Percentiles rank a stretch among this genome's conserved stretches.
Conservation (phyloP, 2,113 vertebrate species). For the Microtus montanus region DNA sequence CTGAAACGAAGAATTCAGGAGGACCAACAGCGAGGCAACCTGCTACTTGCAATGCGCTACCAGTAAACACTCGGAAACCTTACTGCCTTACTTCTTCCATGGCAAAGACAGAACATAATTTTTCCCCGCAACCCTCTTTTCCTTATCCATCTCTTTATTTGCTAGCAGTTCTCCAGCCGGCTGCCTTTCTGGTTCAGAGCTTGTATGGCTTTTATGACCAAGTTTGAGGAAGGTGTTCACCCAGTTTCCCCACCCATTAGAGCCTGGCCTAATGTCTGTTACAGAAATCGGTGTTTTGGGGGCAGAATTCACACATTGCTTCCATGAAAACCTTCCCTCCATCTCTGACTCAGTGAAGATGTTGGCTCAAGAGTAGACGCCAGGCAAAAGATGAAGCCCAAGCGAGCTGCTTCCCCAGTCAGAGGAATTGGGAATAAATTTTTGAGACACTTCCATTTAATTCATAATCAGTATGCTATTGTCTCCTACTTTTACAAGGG, state of each 20-base stretch:
- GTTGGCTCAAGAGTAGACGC: background rate
- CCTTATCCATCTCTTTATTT: background rate
- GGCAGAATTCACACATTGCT: background rate
- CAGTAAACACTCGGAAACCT: background rate
- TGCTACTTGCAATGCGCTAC: background rate
- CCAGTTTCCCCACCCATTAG: background rate
- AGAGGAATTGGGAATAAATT: background rate
- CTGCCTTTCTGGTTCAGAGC: background rate
- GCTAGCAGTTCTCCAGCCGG: background rate
- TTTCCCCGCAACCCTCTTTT: background rate
- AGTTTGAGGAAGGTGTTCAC: background rate
- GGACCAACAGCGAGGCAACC: background rate
- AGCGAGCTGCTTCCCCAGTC: background rate
- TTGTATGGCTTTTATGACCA: background rate
- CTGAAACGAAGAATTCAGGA: background rate
- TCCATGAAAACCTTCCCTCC: background rate
- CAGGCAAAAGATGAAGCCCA: background rate
- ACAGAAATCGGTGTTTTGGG: background rate
- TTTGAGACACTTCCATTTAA: background rate
- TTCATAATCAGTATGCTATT: background rate
- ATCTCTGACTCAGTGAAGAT: background rate
- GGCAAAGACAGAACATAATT: background rate
- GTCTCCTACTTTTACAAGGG: background rate
- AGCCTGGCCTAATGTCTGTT: background rate
- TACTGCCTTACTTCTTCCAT: background rate